Percentiles rank a stretch among this genome's conserved stretches.
These are phyloP conservation scores for Ricordea florida DNA, from an alignment of 92 coral and sea anemone genomes.

Conservation along the genomic window DNA sequence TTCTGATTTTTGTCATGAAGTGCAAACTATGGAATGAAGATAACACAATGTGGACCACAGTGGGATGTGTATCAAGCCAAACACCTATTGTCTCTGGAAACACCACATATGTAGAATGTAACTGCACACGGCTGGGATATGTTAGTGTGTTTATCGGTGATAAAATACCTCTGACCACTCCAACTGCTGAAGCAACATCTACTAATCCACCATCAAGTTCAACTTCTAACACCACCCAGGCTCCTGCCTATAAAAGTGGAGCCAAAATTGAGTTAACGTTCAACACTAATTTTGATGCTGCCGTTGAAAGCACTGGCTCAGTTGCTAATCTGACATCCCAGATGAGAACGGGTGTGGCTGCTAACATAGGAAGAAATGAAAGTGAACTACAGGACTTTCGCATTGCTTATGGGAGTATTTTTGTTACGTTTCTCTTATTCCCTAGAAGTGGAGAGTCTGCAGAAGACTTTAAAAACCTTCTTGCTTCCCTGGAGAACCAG, in stretches of 20 bases:
- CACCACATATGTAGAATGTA: constrained; percentile 56
- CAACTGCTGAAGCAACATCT: constrained; percentile 2
- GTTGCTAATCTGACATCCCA: neutral
- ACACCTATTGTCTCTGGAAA: constrained; percentile 23
- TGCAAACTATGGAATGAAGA: constrained; percentile 58
- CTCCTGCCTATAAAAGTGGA: no score
- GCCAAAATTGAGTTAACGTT: no score
- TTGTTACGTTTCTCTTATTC: constrained; percentile 41
- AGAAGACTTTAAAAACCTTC: constrained; percentile 10
- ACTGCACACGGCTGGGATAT: constrained; percentile 57
- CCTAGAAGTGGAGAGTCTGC: constrained; percentile 24
- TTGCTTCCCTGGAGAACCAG: constrained; percentile 24
- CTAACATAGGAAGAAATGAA: constrained; percentile 28
- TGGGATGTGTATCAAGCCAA: constrained; percentile 42
- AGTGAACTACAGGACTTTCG: constrained; percentile 47
- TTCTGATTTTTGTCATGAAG: neutral
- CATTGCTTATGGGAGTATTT: constrained; percentile 55
- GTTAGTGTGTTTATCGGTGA: constrained; percentile 48
- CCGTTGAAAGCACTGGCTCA: no score
- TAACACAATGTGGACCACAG: constrained; percentile 24
- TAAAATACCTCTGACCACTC: constrained; percentile 14
- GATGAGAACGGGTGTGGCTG: neutral
- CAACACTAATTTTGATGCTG: no score
- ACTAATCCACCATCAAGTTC: neutral
- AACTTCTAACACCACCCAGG: constrained; percentile 7